A percentile compares a stretch with the other conserved stretches of the same genome.
These are phyloP conservation scores for Brachionus paranguensis DNA, from an alignment of 1,140 invertebrate species.

Conservation along the genomic window DNA sequence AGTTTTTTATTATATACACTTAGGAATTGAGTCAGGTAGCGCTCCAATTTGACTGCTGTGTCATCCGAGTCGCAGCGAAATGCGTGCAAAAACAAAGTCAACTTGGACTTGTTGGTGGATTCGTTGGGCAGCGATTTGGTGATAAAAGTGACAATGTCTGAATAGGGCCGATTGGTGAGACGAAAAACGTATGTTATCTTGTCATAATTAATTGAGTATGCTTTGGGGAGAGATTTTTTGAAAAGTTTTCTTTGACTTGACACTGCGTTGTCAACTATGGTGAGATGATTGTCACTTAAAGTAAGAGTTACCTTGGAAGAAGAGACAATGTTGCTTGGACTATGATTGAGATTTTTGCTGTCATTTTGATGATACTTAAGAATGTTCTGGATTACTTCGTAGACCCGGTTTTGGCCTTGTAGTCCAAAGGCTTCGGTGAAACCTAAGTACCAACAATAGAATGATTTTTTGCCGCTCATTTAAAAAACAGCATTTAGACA, in stretches of 20 bases:
- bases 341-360: neutral
- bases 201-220: neutral
- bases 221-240: neutral
- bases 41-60: neutral
- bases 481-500: conserved; percentile 15
- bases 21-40: neutral
- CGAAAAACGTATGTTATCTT: conserved; percentile 7
- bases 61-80: conserved; percentile 16
- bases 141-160: conserved; percentile 22
- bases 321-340: neutral
- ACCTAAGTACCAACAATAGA: conserved; percentile 31
- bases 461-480: conserved; percentile 30
- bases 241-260: neutral
- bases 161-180: neutral
- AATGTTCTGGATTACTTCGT: conserved; percentile 24
- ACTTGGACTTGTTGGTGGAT: neutral
- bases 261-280: neutral
- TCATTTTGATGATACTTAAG: conserved; percentile 13
- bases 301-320: neutral
- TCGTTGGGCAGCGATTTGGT: neutral
- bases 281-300: neutral
- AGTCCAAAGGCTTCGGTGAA: conserved; percentile 18
- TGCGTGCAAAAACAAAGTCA: neutral
- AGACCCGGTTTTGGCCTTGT: neutral
- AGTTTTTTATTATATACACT: conserved; percentile 12